phyloP scores from a whole-genome alignment of 2,888 invertebrate species.

The Neelides folsomi region DNA sequence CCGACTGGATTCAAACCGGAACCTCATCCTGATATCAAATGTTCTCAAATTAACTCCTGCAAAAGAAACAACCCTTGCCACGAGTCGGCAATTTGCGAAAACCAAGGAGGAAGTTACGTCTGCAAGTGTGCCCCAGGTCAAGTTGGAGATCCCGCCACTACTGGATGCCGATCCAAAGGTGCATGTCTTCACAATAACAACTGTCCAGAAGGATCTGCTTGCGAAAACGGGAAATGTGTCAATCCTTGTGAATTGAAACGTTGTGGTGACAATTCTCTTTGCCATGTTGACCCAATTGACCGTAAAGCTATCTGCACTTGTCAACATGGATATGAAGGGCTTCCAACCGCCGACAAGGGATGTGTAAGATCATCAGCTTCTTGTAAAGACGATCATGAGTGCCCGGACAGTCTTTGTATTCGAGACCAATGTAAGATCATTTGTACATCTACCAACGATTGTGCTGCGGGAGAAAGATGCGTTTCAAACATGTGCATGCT shows the following conservation, averaged over 20 bases:
- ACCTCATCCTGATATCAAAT: constrained; percentile 71
- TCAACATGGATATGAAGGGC: constrained; percentile 58
- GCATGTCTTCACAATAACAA: constrained; percentile 60
- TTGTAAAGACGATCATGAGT: constrained; percentile 60
- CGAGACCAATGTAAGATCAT: constrained; percentile 72
- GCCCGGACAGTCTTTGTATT: constrained; percentile 62
- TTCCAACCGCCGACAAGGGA: constrained; percentile 48
- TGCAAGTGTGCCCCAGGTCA: constrained; percentile 66
- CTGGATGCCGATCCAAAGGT: constrained; percentile 65
- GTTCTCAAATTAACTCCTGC: constrained; percentile 43
- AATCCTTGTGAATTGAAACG: constrained; percentile 65
- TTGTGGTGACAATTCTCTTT: constrained; percentile 69
- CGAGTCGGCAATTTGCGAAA: constrained; percentile 60
- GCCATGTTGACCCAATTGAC: constrained; percentile 57
- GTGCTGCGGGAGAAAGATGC: constrained; percentile 65
- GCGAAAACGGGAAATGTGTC: constrained; percentile 55
- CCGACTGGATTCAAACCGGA: constrained; percentile 65
- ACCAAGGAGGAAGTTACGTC: constrained; percentile 49
- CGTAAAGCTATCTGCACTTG: constrained; percentile 59
- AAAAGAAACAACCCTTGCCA: constrained; percentile 50
- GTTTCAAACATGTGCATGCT: constrained; percentile 60
- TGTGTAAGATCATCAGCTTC: constrained; percentile 56
- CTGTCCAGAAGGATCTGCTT: constrained; percentile 61
- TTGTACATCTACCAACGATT: constrained; percentile 62
- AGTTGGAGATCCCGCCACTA: constrained; percentile 59